Conservation (phyloP, 2,888 invertebrate species). For the Protophormia terraenovae region DNA sequence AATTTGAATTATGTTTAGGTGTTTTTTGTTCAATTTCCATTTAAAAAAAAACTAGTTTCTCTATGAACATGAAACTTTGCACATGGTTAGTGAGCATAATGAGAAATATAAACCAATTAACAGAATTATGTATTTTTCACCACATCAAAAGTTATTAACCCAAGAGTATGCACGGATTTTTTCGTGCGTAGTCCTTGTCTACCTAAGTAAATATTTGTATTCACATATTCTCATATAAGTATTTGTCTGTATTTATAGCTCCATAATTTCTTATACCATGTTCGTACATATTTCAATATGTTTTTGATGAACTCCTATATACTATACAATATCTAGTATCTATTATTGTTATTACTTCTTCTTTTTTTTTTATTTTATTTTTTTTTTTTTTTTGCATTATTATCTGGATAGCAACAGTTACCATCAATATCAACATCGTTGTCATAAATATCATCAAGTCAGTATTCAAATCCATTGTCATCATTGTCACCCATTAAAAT, state of each 20-base stretch:
- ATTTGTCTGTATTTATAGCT: neutral
- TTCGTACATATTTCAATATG: neutral
- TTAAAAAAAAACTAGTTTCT: too few species aligned
- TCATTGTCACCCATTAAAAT: slow-evolving; percentile 12
- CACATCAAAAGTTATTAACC: too few species aligned
- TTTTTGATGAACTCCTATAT: neutral
- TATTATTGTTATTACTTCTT: slow-evolving; percentile 14
- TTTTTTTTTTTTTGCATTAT: too few species aligned
- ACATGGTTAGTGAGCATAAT: too few species aligned
- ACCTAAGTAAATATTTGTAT: neutral
- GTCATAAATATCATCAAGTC: neutral
- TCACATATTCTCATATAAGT: neutral
- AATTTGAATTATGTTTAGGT: too few species aligned
- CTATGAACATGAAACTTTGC: too few species aligned
- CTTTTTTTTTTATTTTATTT: too few species aligned
- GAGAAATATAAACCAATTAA: too few species aligned
- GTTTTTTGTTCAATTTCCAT: too few species aligned
- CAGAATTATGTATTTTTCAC: too few species aligned
- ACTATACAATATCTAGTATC: neutral
- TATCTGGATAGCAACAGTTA: slow-evolving; percentile 27
- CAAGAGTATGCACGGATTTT: too few species aligned
- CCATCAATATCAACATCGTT: neutral
- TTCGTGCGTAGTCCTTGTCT: too few species aligned
- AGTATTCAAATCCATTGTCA: neutral
- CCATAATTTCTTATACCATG: neutral